Percentiles rank a stretch among this genome's conserved stretches.
Conservation (phyloP, 2,797 vertebrate genomes). For the Rhinatrema bivittatum region DNA sequence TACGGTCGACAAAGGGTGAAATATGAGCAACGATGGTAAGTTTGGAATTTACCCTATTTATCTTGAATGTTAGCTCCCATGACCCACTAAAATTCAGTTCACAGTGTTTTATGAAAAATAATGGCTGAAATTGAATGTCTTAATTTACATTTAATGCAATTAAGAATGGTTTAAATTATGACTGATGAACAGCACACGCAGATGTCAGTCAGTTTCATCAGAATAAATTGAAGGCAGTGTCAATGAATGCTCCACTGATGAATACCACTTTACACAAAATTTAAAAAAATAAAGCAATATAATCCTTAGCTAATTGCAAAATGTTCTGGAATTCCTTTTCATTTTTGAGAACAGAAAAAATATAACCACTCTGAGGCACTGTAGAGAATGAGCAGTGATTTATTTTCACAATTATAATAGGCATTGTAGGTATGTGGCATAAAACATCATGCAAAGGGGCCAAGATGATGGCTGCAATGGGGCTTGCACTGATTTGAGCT, state of each 20-base stretch:
- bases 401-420: slow-evolving; percentile 24
- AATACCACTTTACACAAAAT: slow-evolving; percentile 78
- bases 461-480: no score
- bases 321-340: slow-evolving; percentile 69
- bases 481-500: no score
- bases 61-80: slow-evolving; percentile 74
- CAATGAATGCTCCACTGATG: slow-evolving; percentile 70
- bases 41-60: slow-evolving; percentile 75
- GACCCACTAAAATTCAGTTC: slow-evolving; percentile 92
- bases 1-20: slow-evolving; percentile 59
- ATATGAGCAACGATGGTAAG: slow-evolving; percentile 68
- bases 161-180: slow-evolving; percentile 95
- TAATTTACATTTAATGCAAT: slow-evolving; percentile 98
- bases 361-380: slow-evolving; percentile 28
- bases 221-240: slow-evolving; percentile 70
- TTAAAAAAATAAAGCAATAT: slow-evolving; percentile 86
- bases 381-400: slow-evolving; percentile 7
- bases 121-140: slow-evolving; percentile 96
- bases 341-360: slow-evolving; percentile 34
- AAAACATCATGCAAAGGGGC: no score
- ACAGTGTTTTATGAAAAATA: slow-evolving; percentile 97
- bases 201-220: slow-evolving; percentile 88
- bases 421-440: no score
- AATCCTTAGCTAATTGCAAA: slow-evolving; percentile 73
- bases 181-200: slow-evolving; percentile 89